Base-by-base conservation (phyloP, 2,797 vertebrate species). In the Malurus splendens region DNA sequence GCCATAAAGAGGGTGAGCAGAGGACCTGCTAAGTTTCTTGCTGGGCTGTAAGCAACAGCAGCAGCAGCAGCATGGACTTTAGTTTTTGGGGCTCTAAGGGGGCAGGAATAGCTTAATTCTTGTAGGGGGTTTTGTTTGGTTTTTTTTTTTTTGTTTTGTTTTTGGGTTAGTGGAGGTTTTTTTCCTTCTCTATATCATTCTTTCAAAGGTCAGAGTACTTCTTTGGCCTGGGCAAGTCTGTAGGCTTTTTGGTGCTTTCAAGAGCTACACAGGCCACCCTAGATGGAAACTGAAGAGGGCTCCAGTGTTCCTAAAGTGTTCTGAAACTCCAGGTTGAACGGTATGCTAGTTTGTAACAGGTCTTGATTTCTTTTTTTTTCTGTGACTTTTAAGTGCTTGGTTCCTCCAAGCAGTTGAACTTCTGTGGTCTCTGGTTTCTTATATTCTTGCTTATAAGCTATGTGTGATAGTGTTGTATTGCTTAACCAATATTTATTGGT, bases 121-220 rank as follows among this genome's bases (percentile, higher is more conserved):
- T 76, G 39, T 44, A 68, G 55, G 54, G 44, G 6, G 4, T 13
- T 42, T 82, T 48, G 42, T 62, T 72, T 48, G 16, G 25, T 10
- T 10, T 36, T 36, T 36, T 11, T 36, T 12, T 36, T 36, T 36
- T 36, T 33, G n/a, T n/a, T 36, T 41, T 41, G 32, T 19, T 54
- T 54, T 51, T 54, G 6, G 0, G n/a, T 30, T 32, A 18, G 12
- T n/a, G 18, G 25, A 8, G 0, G 2, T 9, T 22, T 18, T 50
- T 6, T 3, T 12, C 1, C 3, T 50, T 12, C 1, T 4, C 6
- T 65, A 1, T 0, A 0, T 15, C 1, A 0, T 4, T 41, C 1
- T 64, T 2, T 56, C 4, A 12, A 66, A 82, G 32, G 47, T 25
- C 10, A 33, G 66, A 75, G 10, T 33, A 19, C 6, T 27, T 60